Conservation (phyloP, 2,888 invertebrate species). For the Latrodectus elegans region DNA sequence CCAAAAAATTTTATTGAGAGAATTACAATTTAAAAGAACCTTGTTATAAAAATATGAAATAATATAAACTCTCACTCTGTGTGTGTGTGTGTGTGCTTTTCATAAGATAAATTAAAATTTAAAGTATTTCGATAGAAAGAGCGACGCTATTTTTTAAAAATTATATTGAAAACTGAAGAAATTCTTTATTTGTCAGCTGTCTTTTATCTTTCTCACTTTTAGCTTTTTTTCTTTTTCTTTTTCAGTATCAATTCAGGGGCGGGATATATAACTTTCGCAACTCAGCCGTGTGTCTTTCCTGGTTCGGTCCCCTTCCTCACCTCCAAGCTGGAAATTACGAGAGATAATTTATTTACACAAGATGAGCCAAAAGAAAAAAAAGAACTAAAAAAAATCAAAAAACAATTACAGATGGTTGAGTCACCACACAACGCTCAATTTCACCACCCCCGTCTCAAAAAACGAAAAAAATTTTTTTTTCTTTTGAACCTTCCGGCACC, state of each 20-base stretch:
- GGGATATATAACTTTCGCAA: neutral
- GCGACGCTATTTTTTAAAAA: too few relatives aligned
- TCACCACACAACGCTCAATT: constrained; percentile 12
- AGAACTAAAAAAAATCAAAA: constrained; percentile 7
- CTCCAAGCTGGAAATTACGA: constrained; percentile 35
- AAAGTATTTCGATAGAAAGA: too few relatives aligned
- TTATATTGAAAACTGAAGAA: too few relatives aligned
- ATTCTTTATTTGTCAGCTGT: too few relatives aligned
- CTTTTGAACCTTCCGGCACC: constrained; percentile 31
- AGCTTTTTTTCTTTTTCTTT: neutral
- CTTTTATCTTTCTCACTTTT: too few relatives aligned
- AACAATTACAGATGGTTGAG: constrained; percentile 11
- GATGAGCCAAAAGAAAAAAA: constrained; percentile 14
- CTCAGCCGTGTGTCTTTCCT: neutral
- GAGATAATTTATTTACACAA: constrained; percentile 59
- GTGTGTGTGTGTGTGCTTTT: too few relatives aligned
- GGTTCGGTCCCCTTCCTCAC: neutral
- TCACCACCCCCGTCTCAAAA: constrained; percentile 11
- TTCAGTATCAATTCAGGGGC: neutral
- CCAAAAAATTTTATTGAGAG: too few relatives aligned
- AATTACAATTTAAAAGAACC: too few relatives aligned
- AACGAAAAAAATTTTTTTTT: constrained; percentile 43
- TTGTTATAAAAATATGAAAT: too few relatives aligned
- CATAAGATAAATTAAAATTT: too few relatives aligned
- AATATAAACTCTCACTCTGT: too few relatives aligned